Evolutionary conservation across 2,113 vertebrate species (phyloP), one percentile per base, ranked within the genome.

Genomic region (Anarrhichthys ocellatus): DNA sequence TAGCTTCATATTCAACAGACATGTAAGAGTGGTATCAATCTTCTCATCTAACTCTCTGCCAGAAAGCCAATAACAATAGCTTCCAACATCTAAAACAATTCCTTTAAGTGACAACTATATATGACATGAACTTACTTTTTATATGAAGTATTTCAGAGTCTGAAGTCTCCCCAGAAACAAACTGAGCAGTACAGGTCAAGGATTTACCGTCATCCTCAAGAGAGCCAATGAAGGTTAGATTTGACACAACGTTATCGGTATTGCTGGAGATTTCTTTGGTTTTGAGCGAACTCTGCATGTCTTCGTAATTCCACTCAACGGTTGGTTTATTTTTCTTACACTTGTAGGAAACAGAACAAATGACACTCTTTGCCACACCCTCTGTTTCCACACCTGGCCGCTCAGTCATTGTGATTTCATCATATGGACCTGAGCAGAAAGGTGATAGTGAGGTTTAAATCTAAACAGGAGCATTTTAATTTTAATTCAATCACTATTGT

Each of bases 231-330:
- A 90, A 92, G 29, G 85, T 93, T 4, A 93, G 50, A 85, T 81
- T 93, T 38, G 92, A 94, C 50, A 13, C 68, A 0, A 62, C 66
- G 7, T 0, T 59, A 48, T 63, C 87, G 8, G 10, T 58, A 10
- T 73, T 27, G 0, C 1, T 61, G 1, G 67, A 32, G 10, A 61
- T 48, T 9, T 2, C 1, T 73, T 59, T 52, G 32, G 29, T 87
- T 0, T 0, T 2, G 5, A 14, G 9, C 8, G 66, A 50, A 56
- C 52, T 88, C 27, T 64, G 69, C 89, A 93, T 87, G 52, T 93
- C 69, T 68, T 84, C 15, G 65, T 80, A 92, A 84, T 93, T 94
- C 93, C 93, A 94, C 36, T 38, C 36, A 22, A 94, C 85, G 10
- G 0, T 24, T 48, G 88, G 92, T 66, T 0, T 27, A 29, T 90